phyloP scores from a whole-genome alignment of 2,888 invertebrate genomes.

The Cataglyphis cursor region DNA sequence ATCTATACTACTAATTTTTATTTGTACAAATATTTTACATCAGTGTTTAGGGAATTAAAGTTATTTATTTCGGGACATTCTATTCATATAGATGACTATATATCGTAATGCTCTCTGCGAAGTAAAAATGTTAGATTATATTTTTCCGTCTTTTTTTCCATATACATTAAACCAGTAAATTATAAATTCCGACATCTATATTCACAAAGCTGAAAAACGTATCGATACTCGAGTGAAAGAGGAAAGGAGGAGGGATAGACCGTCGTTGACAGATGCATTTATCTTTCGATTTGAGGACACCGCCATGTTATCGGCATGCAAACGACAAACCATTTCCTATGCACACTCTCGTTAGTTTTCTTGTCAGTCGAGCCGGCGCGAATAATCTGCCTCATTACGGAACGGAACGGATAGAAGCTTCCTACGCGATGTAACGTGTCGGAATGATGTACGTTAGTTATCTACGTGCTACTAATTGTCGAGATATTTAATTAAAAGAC shows the following conservation, averaged over 20 bases:
- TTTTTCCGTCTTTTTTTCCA: neutral
- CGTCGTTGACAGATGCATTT: slow-evolving; percentile 73
- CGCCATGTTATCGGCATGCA: slow-evolving; percentile 73
- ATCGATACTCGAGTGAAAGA: slow-evolving; percentile 22
- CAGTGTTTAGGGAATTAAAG: neutral
- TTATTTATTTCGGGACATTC: neutral
- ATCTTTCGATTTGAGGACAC: slow-evolving; percentile 67
- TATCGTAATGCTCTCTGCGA: neutral
- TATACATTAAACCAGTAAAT: slow-evolving; percentile 29
- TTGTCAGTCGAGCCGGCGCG: slow-evolving; percentile 69
- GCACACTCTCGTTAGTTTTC: slow-evolving; percentile 76
- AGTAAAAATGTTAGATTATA: neutral
- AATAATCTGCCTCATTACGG: slow-evolving; percentile 76
- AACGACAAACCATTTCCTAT: slow-evolving; percentile 80
- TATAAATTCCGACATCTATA: slow-evolving; percentile 14
- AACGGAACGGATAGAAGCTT: slow-evolving; percentile 71
- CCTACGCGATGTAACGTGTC: slow-evolving; percentile 67
- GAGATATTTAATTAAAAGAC: slow-evolving; percentile 49
- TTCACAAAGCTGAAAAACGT: slow-evolving; percentile 56
- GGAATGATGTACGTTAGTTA: slow-evolving; percentile 44
- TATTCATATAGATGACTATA: neutral
- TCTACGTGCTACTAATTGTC: slow-evolving; percentile 49
- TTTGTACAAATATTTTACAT: neutral
- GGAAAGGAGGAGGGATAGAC: neutral
- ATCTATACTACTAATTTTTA: neutral